phyloP scores from a whole-genome alignment of 2,797 vertebrate species.

The Danionella dracula region DNA sequence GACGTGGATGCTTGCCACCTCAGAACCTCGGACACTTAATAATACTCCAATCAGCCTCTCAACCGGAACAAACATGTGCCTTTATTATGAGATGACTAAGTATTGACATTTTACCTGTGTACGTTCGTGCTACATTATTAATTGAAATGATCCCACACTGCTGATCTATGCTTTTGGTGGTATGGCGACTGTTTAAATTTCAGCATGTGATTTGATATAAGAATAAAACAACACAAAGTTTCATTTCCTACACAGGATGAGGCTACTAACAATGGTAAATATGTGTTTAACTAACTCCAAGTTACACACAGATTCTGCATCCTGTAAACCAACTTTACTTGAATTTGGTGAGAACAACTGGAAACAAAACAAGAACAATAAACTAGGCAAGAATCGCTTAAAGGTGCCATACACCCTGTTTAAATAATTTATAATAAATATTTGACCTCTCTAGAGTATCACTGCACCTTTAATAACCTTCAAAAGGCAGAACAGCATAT shows the following conservation, averaged over 20 bases:
- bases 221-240: too few species aligned
- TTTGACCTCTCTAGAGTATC: too few species aligned
- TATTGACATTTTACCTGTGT: not conserved
- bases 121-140: not conserved
- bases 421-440: too few species aligned
- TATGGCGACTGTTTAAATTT: not conserved
- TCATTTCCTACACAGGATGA: not conserved
- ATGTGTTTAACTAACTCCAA: slow-evolving; percentile 18
- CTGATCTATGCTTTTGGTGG: not conserved
- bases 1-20: too few species aligned
- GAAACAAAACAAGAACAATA: slow-evolving; percentile 22
- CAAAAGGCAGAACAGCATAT: too few species aligned
- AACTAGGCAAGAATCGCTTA: not conserved
- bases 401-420: too few species aligned
- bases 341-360: not conserved
- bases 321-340: slow-evolving; percentile 24
- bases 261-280: not conserved
- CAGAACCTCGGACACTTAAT: too few species aligned
- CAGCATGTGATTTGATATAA: not conserved
- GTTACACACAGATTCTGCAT: slow-evolving; percentile 22
- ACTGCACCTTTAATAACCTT: too few species aligned
- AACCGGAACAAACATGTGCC: not conserved
- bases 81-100: not conserved
- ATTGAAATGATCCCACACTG: not conserved
- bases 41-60: not conserved